Conservation (phyloP, 1,140 invertebrate genomes). For the Temnothorax nylanderi region DNA sequence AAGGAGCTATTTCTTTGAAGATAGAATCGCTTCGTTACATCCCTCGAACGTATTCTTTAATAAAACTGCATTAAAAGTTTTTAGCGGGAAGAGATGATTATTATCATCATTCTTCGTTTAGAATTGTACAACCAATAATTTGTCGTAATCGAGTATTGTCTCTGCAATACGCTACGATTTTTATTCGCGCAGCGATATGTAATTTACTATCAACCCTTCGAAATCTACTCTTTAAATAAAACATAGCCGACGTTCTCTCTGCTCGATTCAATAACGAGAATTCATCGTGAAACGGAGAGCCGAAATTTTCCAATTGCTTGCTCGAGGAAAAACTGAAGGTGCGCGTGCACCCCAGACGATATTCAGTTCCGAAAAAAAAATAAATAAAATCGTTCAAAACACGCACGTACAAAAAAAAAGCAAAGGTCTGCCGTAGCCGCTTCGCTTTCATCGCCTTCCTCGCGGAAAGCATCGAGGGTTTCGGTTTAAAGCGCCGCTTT, state of each 20-base stretch:
- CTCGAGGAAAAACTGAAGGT: constrained; percentile 52
- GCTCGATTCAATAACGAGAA: constrained; percentile 39
- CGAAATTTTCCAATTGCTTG: constrained; percentile 64
- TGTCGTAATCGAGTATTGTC: neutral
- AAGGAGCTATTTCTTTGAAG: neutral
- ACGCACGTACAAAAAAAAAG: constrained; percentile 57
- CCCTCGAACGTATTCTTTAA: neutral
- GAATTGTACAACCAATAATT: constrained; percentile 10
- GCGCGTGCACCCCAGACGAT: constrained; percentile 58
- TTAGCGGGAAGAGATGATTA: neutral
- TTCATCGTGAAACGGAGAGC: constrained; percentile 15
- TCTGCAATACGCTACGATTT: neutral
- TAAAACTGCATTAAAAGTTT: neutral
- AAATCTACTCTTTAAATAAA: neutral
- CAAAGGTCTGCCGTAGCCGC: constrained; percentile 63
- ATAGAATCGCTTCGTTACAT: constrained; percentile 18
- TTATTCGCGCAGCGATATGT: neutral
- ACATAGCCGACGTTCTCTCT: neutral
- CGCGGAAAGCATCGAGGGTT: constrained; percentile 72
- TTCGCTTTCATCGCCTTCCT: constrained; percentile 72
- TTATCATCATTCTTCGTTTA: neutral
- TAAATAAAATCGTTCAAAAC: constrained; percentile 69
- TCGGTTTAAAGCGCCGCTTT: constrained; percentile 79
- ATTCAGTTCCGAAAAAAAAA: constrained; percentile 64
- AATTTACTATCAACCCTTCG: neutral